Evolutionary conservation across 2,797 vertebrate genomes (phyloP), one percentile per base, ranked within the genome.

Genomic region (Microhierax caerulescens): DNA sequence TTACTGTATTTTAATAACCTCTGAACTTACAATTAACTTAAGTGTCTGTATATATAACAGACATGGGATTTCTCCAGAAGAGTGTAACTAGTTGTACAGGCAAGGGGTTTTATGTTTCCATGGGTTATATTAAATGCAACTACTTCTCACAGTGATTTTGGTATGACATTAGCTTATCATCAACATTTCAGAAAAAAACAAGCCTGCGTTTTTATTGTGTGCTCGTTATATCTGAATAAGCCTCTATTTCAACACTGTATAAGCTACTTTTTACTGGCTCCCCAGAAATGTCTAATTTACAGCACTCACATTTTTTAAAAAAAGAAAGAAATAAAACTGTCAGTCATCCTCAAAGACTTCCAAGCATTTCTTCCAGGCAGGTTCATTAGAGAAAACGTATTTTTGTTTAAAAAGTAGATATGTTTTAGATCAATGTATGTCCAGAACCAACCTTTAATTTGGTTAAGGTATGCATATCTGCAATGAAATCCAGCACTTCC

Each of bases 391-490:
- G 48, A 90, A 94, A 79, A 57, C 3, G 7, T 14, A 13, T 41
- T 77, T 86, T 54, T 83, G 9, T 65, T 54, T 28, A 32, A 65
- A 92, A 92, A 72, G 2, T 2, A 80, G 16, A 51, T 24, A 30
- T 1, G 34, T 15, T 86, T 64, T 60, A 65, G 48, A 64, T 21
- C 72, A 88, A 69, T 23, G 11, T 53, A 51, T 21, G 25, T 8
- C 30, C 47, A 76, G 48, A 86, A 96, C 98, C 97, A 98, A 99
- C 99, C 98, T 99, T 99, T 53, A 99, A 97, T 96, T 99, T 99
- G 94, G 99, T 99, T 69, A 99, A 98, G 1, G 99, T 99, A 97
- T 99, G 99, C 99, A 99, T 99, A 97, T 99, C 99, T 32, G 99
- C 99, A 97, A 99, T 99, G 97, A 99, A 99, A 97, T 99, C 99